phyloP scores from a whole-genome alignment of 2,113 vertebrate genomes.

The Eptesicus fuscus region DNA sequence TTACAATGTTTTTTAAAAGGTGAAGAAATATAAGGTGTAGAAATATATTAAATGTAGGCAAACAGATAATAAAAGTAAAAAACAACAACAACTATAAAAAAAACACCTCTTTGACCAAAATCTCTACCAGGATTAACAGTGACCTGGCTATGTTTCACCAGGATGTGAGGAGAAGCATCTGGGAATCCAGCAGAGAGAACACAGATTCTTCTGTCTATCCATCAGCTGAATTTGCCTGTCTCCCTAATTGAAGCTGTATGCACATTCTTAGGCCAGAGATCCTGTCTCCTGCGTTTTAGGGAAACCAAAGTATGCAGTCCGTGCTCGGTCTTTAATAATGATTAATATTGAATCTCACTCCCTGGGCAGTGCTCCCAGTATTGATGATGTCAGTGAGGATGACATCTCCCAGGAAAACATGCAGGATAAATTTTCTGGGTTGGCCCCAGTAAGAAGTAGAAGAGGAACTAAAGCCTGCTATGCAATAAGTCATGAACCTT shows the following conservation, averaged over 20 bases:
- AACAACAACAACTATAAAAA: neutral
- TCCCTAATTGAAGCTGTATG: neutral
- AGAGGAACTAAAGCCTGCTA: neutral
- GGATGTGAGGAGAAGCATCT: neutral
- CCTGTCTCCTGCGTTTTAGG: constrained; percentile 28
- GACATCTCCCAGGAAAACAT: constrained; percentile 30
- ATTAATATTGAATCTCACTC: constrained; percentile 58
- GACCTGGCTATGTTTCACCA: neutral
- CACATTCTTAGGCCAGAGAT: neutral
- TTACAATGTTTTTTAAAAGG: neutral
- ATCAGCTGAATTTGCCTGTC: neutral
- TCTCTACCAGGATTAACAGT: neutral
- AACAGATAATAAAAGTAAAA: neutral
- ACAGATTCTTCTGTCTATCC: neutral
- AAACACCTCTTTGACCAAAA: neutral
- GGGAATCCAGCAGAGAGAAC: neutral
- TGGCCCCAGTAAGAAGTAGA: neutral
- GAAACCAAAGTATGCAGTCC: neutral
- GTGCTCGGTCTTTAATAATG: constrained; percentile 34
- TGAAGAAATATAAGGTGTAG: neutral
- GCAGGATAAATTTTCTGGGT: neutral
- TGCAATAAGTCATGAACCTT: neutral
- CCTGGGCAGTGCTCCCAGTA: constrained; percentile 27
- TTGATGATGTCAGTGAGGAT: constrained; percentile 59
- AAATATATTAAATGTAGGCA: neutral